A percentile compares a stretch with the other conserved stretches of the same genome.
Evolutionary conservation across 2,888 invertebrate species (phyloP).

Genomic region (Macaria liturata): DNA sequence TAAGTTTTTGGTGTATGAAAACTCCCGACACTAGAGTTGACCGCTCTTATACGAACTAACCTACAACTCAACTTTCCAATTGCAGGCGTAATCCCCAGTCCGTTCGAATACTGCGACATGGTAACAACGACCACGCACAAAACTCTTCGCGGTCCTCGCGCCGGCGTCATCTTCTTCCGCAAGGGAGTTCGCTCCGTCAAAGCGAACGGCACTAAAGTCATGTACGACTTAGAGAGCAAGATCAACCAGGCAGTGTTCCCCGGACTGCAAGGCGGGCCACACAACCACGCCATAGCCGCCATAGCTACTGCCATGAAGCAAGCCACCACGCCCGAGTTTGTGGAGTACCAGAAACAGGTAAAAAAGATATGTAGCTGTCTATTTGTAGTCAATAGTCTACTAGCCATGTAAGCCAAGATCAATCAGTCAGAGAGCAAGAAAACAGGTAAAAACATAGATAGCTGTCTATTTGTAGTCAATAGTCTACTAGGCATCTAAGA

Average conservation of each 20-base stretch:
- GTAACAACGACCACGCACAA: conserved; percentile 98
- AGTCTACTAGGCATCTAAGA: too few relatives aligned
- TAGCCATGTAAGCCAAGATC: too few relatives aligned
- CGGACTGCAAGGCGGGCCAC: conserved; percentile 98
- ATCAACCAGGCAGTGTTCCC: conserved; percentile 97
- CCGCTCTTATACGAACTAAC: too few relatives aligned
- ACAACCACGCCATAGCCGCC: conserved; percentile 97
- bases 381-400: too few relatives aligned
- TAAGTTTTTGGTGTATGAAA: too few relatives aligned
- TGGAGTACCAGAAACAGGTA: conserved; percentile 92
- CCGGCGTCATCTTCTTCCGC: conserved; percentile 96
- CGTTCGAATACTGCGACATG: conserved; percentile 95
- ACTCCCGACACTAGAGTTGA: too few relatives aligned
- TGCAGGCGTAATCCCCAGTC: conserved; percentile 90
- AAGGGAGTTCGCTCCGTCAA: conserved; percentile 92
- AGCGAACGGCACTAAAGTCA: conserved; percentile 90
- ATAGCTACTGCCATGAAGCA: conserved; percentile 98
- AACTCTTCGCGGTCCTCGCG: conserved; percentile 93
- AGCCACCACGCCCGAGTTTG: conserved; percentile 91
- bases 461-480: too few relatives aligned
- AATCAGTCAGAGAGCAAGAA: too few relatives aligned
- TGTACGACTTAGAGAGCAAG: conserved; percentile 94
- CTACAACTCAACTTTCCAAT: conserved; percentile 12
- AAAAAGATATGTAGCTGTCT: too few relatives aligned
- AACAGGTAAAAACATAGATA: conserved; percentile 76